Evolutionary conservation across 2,113 vertebrate species (phyloP), one percentile per base, ranked within the genome.

Genomic region (Myocastor coypus): DNA sequence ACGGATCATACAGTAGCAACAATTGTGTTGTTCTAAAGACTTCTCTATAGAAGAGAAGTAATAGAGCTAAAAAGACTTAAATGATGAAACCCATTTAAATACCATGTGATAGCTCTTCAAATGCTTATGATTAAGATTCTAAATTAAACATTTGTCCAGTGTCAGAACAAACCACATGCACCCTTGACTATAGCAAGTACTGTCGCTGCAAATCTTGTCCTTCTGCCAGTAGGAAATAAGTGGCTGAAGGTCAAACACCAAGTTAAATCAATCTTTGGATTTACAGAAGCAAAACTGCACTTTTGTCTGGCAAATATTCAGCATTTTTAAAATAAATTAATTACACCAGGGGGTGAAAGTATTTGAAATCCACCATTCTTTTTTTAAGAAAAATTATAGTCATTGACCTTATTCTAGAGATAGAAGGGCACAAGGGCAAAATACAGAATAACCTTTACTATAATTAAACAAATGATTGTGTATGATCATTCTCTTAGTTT

Each of bases 251-350:
- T 90, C 71, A 94, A 92, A 8, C 61, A 83, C 26, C 4, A 94
- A 55, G 4, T 7, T 20, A 0, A 83, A 69, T 68, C 85, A 83
- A 88, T 92, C n/a, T 84, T 83, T 96, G 40, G 61, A 28, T 92
- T 94, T 93, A 32, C 37, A 66, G 82, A 94, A 92, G n/a, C 55
- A 50, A 92, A 92, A 40, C 22, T 68, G 3, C 52, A 59, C 32
- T 68, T 52, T 68, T 24, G 63, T 59, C 50, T 86, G 78, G 26
- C 34, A 90, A 59, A 37, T 83, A 34, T 30, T 42, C 30, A 75
- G n/a, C 42, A 50, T 55, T 83, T 71, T 61, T 28, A 89, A 75
- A 61, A 28, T 81, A 71, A 89, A 90, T 55, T 82, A 24, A 69
- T 83, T 42, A 69, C 7, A 61, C 0, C n/a, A 30, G 28, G 10